Conservation (phyloP, 2,797 vertebrate genomes). For the Dermochelys coriacea region DNA sequence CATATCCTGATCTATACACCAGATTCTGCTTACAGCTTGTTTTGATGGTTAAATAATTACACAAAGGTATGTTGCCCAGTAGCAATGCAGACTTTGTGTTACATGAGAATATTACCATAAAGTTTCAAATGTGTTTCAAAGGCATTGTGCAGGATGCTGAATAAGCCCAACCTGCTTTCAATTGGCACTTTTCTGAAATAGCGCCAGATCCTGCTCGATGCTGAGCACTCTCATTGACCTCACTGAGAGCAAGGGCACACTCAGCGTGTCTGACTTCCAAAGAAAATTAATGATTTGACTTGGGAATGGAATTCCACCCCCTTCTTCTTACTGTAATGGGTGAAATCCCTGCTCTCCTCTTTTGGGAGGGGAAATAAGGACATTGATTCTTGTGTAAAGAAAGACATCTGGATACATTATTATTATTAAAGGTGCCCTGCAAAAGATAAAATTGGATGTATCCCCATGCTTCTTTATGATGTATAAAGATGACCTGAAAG, state of each 20-base stretch:
- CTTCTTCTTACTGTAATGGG: background rate
- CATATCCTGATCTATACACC: constrained; percentile 39
- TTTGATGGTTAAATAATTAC: constrained; percentile 50
- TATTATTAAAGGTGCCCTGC: background rate
- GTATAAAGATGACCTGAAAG: background rate
- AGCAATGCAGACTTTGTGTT: constrained; percentile 51
- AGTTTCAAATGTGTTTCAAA: constrained; percentile 62
- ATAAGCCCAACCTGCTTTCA: constrained; percentile 12
- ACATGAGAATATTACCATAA: constrained; percentile 32
- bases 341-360: background rate
- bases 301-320: background rate
- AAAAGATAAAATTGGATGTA: background rate
- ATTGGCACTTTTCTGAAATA: background rate
- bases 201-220: constrained; percentile 37
- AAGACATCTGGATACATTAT: background rate
- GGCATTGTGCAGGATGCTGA: constrained; percentile 58
- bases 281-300: background rate
- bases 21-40: constrained; percentile 44
- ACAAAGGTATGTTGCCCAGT: constrained; percentile 25
- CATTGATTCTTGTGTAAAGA: background rate
- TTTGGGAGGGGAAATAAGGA: background rate
- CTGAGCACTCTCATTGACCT: constrained; percentile 22
- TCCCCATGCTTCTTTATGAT: background rate
- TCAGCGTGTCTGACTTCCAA: background rate
- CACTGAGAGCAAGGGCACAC: background rate